phyloP scores from a whole-genome alignment of 2,113 vertebrate genomes.

The Taxidea taxus region DNA sequence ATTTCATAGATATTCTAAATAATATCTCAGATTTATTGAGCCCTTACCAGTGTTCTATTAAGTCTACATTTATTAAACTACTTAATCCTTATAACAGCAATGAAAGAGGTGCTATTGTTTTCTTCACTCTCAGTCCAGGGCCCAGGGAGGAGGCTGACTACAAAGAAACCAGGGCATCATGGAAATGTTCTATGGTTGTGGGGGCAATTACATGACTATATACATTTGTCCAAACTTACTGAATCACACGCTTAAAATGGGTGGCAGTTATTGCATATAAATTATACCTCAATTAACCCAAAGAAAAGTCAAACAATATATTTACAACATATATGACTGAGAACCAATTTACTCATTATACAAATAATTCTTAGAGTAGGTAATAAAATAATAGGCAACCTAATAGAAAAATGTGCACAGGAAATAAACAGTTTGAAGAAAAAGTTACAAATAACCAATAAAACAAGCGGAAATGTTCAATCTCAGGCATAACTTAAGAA shows the following conservation, averaged over 20 bases:
- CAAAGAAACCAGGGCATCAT: background rate
- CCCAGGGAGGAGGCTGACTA: background rate
- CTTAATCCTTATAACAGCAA: background rate
- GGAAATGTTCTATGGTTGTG: background rate
- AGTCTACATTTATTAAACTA: background rate
- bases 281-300: background rate
- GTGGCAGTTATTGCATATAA: background rate
- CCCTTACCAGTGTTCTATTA: background rate
- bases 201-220: background rate
- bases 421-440: background rate
- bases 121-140: background rate
- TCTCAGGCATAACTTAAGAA: background rate
- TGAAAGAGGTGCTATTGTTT: background rate
- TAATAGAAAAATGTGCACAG: background rate
- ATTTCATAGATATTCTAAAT: background rate
- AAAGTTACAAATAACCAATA: background rate
- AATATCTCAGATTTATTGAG: background rate
- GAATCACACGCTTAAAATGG: background rate
- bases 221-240: background rate
- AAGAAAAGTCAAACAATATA: background rate
- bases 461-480: background rate
- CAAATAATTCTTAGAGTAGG: slow-evolving; percentile 8
- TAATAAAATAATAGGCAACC: background rate
- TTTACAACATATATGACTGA: background rate
- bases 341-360: background rate